phyloP scores from a whole-genome alignment of 2,797 vertebrate species.

The Parambassis ranga region DNA sequence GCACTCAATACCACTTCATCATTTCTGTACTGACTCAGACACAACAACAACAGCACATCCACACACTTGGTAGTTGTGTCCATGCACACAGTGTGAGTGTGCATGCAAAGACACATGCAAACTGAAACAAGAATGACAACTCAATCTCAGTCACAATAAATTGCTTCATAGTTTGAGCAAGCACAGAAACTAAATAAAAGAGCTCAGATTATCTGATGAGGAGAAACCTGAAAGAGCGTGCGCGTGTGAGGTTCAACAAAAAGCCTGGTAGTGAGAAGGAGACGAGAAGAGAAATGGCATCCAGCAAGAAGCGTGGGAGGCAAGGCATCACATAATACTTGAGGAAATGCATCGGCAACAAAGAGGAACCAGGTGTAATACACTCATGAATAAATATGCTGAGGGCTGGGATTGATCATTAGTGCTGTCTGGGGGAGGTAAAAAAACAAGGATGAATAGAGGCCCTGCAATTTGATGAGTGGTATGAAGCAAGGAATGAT shows the following conservation, averaged over 20 bases:
- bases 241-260: slow-evolving; percentile 28
- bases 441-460: slow-evolving; percentile 33
- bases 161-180: background rate
- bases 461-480: slow-evolving; percentile 48
- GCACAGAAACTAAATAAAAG: slow-evolving; percentile 16
- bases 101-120: background rate
- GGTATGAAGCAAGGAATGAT: slow-evolving; percentile 34
- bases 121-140: background rate
- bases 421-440: slow-evolving; percentile 48
- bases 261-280: slow-evolving; percentile 35
- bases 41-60: background rate
- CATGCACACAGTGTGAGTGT: background rate
- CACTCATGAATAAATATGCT: slow-evolving; percentile 70
- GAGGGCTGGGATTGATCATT: slow-evolving; percentile 69
- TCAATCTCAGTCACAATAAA: background rate
- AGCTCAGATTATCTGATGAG: slow-evolving; percentile 26
- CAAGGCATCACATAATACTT: slow-evolving; percentile 58
- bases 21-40: background rate
- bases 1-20: slow-evolving; percentile 3
- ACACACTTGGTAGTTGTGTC: background rate
- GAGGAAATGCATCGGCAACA: slow-evolving; percentile 63
- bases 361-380: slow-evolving; percentile 71
- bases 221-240: background rate
- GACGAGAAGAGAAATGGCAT: slow-evolving; percentile 45
- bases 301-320: slow-evolving; percentile 53